Conservation (phyloP, 1,140 invertebrate genomes). For the Bombus confusus region DNA sequence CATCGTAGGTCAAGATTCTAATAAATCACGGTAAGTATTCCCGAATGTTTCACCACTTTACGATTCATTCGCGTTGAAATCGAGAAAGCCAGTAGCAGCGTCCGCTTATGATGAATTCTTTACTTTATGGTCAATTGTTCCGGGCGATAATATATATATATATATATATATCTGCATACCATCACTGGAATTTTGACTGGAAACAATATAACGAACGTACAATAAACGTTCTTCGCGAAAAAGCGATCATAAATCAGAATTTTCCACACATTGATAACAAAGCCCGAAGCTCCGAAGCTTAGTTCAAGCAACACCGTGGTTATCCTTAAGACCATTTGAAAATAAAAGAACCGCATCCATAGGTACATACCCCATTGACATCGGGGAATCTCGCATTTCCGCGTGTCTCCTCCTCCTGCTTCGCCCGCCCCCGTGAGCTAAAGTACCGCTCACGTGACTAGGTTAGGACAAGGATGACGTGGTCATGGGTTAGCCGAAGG, state of each 20-base stretch:
- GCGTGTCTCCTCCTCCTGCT: slow-evolving; percentile 17
- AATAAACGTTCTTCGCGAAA: neutral
- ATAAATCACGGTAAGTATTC: neutral
- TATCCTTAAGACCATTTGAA: neutral
- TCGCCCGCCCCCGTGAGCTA: neutral
- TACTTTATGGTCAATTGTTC: neutral
- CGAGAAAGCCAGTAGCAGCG: neutral
- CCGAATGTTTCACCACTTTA: neutral
- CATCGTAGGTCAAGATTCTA: slow-evolving; percentile 38
- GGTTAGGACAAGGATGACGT: slow-evolving; percentile 56
- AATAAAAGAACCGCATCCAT: neutral
- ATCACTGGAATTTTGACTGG: neutral
- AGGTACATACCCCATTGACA: neutral
- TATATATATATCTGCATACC: too few relatives aligned
- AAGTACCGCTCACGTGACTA: slow-evolving; percentile 37
- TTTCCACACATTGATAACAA: neutral
- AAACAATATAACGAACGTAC: neutral
- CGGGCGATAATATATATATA: too few relatives aligned
- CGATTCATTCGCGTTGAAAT: neutral
- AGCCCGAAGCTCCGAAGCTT: neutral
- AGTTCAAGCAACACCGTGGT: neutral
- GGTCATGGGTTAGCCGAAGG: slow-evolving; percentile 44
- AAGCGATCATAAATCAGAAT: neutral
- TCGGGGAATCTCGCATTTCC: slow-evolving; percentile 19
- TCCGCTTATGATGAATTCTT: neutral